Base-by-base conservation (phyloP, 2,113 vertebrate genomes). In the Chloropsis hardwickii region DNA sequence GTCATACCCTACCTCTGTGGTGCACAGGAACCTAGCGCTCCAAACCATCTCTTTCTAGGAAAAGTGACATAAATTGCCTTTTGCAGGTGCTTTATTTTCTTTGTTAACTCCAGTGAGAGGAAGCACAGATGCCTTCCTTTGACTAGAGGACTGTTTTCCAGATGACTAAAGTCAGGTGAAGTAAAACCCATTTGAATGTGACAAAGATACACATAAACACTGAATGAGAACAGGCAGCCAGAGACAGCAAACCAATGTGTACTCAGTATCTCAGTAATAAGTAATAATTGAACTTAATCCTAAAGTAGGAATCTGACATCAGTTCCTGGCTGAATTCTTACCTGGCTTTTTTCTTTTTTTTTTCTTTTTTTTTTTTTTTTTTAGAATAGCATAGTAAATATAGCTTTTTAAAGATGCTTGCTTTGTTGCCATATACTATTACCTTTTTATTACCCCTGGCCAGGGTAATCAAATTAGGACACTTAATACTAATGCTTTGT, bases 401-500 rank as follows among this genome's bases (percentile, higher is more conserved):
- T 0, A 11, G 19, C 31, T 87, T 90, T 85, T 37, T 39, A 45
- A 85, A 14, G 29, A 50, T 65, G 14, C 29, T 90, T 65, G 14
- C 29, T 90, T 77, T 86, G 15, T 85, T 74, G 24, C 33, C 1
- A 0, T 45, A 27, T 82, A 44, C 17, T 85, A 14, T 67, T 81
- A 60, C 17, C 20, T 74, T 86, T 81, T 86, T 73, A 47, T 88
- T 84, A 58, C 57, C 62, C 76, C 81, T 88, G 35, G 22, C n/a
- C 64, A 47, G 90, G 78, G 48, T 76, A 97, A 95, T 89, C 42
- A 60, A 93, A 86, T 83, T 91, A 40, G 64, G 78, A 93, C 39
- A 92, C 39, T 65, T 86, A 93, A 67, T 95, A 82, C 95, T 90
- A 91, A 95, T 94, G 86, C 86, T 97, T 88, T 88, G 39, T 95